These are phyloP conservation scores for Scaptodrosophila latifasciaeformis DNA, from an alignment of 2,888 invertebrate genomes.

Conservation along the genomic window DNA sequence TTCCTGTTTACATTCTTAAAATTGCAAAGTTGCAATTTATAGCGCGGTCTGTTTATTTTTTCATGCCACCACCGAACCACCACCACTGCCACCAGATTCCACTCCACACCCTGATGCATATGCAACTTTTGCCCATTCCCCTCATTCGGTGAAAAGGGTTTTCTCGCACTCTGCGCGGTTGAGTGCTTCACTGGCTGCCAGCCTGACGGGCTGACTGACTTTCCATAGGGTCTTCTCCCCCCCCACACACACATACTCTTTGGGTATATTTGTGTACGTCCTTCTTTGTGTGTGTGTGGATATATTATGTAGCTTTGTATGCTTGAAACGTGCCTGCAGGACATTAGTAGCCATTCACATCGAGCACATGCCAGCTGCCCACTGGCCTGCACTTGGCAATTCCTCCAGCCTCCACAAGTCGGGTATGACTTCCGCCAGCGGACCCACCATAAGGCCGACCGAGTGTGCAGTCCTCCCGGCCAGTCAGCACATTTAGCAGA, in stretches of 20 bases:
- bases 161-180: too few species aligned
- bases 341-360: constrained; percentile 53
- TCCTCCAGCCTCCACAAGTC: too few species aligned
- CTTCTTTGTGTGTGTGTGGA: constrained; percentile 13
- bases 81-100: too few species aligned
- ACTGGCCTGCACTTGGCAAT: constrained; percentile 5
- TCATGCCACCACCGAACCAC: not conserved
- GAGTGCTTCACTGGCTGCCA: too few species aligned
- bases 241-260: not conserved
- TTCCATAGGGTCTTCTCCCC: not conserved
- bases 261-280: constrained; percentile 4
- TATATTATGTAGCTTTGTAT: constrained; percentile 49
- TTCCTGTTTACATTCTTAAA: constrained; percentile 61
- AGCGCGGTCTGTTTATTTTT: constrained; percentile 47
- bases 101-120: not conserved
- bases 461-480: not conserved
- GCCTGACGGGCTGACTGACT: not conserved
- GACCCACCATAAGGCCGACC: too few species aligned
- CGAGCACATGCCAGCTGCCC: constrained; percentile 1
- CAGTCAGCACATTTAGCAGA: constrained; percentile 42
- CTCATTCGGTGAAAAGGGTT: too few species aligned
- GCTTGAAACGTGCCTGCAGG: constrained; percentile 57
- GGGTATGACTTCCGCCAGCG: too few species aligned
- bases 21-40: constrained; percentile 60
- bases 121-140: too few species aligned